Evolutionary conservation across 2,797 vertebrate genomes (phyloP).

Genomic region (Pristis pectinata): DNA sequence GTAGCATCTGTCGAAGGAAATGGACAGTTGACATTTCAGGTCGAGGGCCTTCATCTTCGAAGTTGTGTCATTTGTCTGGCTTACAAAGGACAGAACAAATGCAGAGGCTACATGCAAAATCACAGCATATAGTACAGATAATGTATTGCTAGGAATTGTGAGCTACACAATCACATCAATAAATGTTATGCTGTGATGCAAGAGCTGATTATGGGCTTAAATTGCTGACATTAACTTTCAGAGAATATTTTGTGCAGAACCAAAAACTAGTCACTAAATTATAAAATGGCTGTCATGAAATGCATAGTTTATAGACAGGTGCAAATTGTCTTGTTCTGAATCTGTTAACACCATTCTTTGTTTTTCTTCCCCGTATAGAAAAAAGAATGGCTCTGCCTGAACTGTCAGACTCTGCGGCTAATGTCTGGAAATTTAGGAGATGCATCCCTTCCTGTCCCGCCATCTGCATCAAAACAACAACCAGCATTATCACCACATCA

Average conservation of each 20-base stretch:
- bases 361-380: conserved; percentile 65
- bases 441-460: conserved; percentile 60
- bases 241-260: not conserved
- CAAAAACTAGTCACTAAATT: not conserved
- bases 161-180: not conserved
- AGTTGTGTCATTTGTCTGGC: not conserved
- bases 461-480: conserved; percentile 70
- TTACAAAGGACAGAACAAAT: not conserved
- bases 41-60: not conserved
- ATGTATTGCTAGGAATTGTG: not conserved
- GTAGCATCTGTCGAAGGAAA: not conserved
- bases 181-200: not conserved
- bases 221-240: not conserved
- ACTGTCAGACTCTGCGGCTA: conserved; percentile 96
- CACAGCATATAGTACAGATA: not conserved
- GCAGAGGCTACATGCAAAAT: not conserved
- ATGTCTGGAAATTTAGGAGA: conserved; percentile 88
- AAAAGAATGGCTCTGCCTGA: conserved; percentile 98
- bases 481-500: conserved; percentile 63
- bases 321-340: not conserved
- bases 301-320: not conserved
- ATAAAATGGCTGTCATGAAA: not conserved
- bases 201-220: not conserved
- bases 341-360: not conserved
- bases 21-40: no score